Conservation (phyloP, 1,140 invertebrate species). For the Cardiocondyla obscurior region DNA sequence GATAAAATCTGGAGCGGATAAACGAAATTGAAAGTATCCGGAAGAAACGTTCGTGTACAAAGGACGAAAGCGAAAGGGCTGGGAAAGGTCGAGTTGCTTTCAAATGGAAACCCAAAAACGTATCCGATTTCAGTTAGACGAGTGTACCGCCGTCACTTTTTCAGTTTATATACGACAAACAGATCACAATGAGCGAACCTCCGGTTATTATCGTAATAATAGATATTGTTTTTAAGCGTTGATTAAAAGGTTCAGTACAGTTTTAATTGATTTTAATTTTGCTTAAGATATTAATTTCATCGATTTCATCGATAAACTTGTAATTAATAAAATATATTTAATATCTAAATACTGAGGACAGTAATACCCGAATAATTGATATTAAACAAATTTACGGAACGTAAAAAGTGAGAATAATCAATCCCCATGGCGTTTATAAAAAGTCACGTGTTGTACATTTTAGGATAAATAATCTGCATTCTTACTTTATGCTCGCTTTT, state of each 20-base stretch:
- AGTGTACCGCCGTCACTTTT: slow-evolving; percentile 48
- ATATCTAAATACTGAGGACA: neutral
- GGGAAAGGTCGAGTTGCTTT: slow-evolving; percentile 61
- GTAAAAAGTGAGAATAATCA: neutral
- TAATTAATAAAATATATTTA: neutral
- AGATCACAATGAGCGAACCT: slow-evolving; percentile 60
- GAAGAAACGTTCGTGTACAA: slow-evolving; percentile 37
- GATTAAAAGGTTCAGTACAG: neutral
- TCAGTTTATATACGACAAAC: slow-evolving; percentile 51
- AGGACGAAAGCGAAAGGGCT: slow-evolving; percentile 53
- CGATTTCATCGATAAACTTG: neutral
- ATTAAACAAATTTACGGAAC: neutral
- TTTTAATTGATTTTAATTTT: neutral
- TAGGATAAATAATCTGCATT: neutral
- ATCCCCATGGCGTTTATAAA: neutral
- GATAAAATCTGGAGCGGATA: slow-evolving; percentile 30
- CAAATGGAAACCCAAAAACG: slow-evolving; percentile 63
- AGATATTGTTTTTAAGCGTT: slow-evolving; percentile 19
- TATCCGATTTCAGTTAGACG: slow-evolving; percentile 66
- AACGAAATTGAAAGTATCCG: slow-evolving; percentile 44
- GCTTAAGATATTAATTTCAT: neutral
- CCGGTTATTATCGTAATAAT: too few relatives aligned
- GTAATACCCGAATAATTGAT: neutral
- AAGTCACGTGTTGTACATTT: neutral
- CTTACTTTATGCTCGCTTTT: neutral